Percentiles rank a stretch among this genome's conserved stretches.
These are phyloP conservation scores for Todiramphus saurophagus DNA, from an alignment of 2,113 vertebrate species.

Conservation along the genomic window DNA sequence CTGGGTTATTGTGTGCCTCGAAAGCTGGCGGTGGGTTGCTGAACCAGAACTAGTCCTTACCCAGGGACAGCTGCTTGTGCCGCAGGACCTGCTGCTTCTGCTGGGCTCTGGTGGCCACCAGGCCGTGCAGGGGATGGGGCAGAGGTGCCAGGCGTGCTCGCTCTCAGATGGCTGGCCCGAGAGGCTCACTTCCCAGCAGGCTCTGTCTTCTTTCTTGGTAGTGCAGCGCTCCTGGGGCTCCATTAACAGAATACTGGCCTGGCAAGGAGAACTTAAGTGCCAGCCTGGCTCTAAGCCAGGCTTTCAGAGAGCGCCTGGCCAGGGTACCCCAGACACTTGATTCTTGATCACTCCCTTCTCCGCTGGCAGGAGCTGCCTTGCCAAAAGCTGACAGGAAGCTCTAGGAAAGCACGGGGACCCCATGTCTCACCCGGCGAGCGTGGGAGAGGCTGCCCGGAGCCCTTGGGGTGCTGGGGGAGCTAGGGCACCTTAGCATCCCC, in stretches of 20 bases:
- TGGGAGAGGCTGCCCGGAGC: background rate
- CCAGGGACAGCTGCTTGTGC: background rate
- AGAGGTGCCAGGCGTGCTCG: background rate
- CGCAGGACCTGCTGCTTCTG: background rate
- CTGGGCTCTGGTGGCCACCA: background rate
- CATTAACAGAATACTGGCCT: constrained; percentile 14
- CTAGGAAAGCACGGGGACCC: background rate
- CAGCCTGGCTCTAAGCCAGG: constrained; percentile 37
- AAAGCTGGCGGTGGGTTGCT: background rate
- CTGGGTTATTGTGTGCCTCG: background rate
- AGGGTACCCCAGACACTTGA: background rate
- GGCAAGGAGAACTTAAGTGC: constrained; percentile 56
- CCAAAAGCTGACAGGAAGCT: background rate
- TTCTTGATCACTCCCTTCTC: background rate
- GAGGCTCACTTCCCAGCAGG: constrained; percentile 17
- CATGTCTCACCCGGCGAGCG: accelerated
- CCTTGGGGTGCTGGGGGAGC: background rate
- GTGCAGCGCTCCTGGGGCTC: background rate
- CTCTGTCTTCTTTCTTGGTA: background rate
- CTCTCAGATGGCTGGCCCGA: background rate
- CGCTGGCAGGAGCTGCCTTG: background rate
- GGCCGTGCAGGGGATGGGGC: background rate
- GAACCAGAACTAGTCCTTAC: background rate
- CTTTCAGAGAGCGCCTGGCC: constrained; percentile 1
- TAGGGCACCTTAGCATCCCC: background rate